These are phyloP conservation scores for Melanotaenia parkinsoni DNA, from an alignment of 2,797 vertebrate species.

Conservation along the genomic window DNA sequence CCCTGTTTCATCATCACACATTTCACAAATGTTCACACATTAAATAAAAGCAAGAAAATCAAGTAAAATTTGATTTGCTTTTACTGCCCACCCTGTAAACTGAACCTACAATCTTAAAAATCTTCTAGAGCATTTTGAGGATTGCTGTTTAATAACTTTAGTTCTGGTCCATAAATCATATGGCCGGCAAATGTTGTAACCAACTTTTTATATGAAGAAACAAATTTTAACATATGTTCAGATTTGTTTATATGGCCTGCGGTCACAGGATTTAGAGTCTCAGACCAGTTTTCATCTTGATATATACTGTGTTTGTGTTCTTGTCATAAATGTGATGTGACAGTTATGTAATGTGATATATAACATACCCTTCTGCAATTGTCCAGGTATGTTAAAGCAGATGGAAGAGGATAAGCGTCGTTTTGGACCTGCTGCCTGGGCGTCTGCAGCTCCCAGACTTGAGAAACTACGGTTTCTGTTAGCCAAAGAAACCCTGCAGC, in stretches of 20 bases:
- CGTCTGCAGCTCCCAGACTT: constrained; percentile 86
- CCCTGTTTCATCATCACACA: too few species aligned
- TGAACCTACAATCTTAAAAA: too few species aligned
- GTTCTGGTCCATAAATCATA: neutral
- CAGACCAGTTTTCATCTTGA: neutral
- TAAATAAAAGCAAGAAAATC: too few species aligned
- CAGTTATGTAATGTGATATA: neutral
- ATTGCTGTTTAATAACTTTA: too few species aligned
- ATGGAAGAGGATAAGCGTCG: constrained; percentile 90
- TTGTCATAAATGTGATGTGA: neutral
- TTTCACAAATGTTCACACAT: too few species aligned
- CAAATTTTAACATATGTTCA: neutral
- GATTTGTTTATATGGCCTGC: neutral
- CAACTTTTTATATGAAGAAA: neutral
- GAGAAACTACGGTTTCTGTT: constrained; percentile 90
- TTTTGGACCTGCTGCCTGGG: constrained; percentile 92
- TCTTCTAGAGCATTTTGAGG: too few species aligned
- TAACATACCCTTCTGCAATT: neutral
- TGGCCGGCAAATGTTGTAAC: neutral
- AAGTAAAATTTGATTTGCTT: too few species aligned
- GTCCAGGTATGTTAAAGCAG: constrained; percentile 90
- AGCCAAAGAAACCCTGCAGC: constrained; percentile 93
- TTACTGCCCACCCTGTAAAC: too few species aligned
- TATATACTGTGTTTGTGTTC: neutral
- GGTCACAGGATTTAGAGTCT: neutral